A percentile compares a stretch with the other conserved stretches of the same genome.
phyloP scores from a whole-genome alignment of 1,140 invertebrate genomes.

The Xylocopa sonorina region DNA sequence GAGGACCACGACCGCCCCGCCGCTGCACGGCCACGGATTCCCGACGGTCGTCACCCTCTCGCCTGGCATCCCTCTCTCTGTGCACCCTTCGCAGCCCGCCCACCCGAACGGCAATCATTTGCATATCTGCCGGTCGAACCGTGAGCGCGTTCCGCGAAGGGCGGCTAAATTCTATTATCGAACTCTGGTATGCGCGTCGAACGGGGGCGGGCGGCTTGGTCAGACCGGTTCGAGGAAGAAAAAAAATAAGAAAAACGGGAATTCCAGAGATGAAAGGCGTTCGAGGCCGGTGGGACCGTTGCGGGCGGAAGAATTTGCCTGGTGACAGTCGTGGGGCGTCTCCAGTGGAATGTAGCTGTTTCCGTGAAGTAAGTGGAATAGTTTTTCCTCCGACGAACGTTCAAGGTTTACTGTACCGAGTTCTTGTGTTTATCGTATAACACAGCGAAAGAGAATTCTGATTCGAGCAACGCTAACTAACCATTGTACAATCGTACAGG shows the following conservation, averaged over 20 bases:
- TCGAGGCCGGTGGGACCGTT: neutral
- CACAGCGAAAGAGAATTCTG: too few species aligned
- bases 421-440: too few species aligned
- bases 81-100: conserved; percentile 42
- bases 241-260: conserved; percentile 50
- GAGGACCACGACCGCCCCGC: conserved; percentile 30
- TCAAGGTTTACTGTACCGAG: too few species aligned
- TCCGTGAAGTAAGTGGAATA: neutral
- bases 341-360: neutral
- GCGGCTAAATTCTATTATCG: conserved; percentile 73
- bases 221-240: conserved; percentile 29
- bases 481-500: too few species aligned
- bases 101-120: conserved; percentile 69
- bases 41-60: conserved; percentile 60
- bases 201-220: conserved; percentile 17
- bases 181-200: conserved; percentile 61
- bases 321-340: neutral
- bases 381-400: too few species aligned
- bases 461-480: too few species aligned
- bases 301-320: neutral
- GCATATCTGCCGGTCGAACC: conserved; percentile 70
- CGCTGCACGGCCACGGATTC: conserved; percentile 49
- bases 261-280: conserved; percentile 34
- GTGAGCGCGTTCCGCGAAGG: conserved; percentile 67
- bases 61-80: conserved; percentile 57